Percentiles rank a stretch among this genome's conserved stretches.
phyloP scores from a whole-genome alignment of 2,888 invertebrate genomes.

The Spisula solida region DNA sequence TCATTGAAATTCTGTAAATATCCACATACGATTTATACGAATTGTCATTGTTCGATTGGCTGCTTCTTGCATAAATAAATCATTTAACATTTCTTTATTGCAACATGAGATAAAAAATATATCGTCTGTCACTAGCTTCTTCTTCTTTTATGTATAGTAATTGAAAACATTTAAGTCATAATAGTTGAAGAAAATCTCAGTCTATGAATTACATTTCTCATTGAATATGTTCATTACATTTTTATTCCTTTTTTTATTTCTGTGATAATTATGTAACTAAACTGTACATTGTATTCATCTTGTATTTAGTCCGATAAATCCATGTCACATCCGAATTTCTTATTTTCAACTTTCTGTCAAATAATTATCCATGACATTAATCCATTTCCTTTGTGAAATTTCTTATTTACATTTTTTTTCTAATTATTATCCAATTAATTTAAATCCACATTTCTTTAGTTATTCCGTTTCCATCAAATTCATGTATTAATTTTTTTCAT shows the following conservation, averaged over 20 bases:
- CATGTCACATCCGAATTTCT: too few relatives aligned
- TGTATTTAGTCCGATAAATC: too few relatives aligned
- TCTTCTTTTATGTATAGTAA: not conserved
- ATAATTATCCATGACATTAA: too few relatives aligned
- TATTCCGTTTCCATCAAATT: too few relatives aligned
- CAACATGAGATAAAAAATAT: not conserved
- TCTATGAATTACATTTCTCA: not conserved
- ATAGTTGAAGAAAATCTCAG: not conserved
- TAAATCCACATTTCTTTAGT: too few relatives aligned
- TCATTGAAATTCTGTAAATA: constrained; percentile 3
- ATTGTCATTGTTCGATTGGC: constrained; percentile 11
- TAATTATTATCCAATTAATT: too few relatives aligned
- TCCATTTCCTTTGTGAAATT: too few relatives aligned
- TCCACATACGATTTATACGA: not conserved
- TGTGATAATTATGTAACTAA: not conserved
- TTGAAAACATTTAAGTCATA: not conserved
- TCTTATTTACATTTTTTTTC: too few relatives aligned
- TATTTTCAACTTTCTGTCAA: too few relatives aligned
- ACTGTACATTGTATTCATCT: not conserved
- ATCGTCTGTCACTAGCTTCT: not conserved
- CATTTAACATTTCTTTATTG: not conserved
- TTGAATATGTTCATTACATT: not conserved
- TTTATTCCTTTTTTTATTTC: not conserved
- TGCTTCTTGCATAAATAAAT: not conserved
- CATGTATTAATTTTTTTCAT: too few relatives aligned